phyloP scores from a whole-genome alignment of 1,140 invertebrate genomes.

The Heliconius eleuchia region DNA sequence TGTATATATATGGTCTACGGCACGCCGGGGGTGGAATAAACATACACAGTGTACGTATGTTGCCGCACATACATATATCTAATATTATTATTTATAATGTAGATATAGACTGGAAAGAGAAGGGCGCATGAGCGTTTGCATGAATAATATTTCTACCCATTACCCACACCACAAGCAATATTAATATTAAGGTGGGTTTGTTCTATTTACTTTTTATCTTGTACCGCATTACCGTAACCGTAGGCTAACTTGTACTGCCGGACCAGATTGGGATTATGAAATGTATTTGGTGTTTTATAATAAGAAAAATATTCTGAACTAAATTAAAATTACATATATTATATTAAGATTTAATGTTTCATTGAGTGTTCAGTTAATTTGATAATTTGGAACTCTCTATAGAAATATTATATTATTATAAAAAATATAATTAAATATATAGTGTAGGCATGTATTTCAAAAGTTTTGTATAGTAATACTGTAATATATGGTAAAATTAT shows the following conservation, averaged over 20 bases:
- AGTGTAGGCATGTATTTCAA: not conserved
- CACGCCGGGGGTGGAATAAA: constrained; percentile 40
- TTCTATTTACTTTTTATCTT: constrained; percentile 42
- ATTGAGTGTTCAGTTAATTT: not conserved
- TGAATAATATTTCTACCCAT: constrained; percentile 54
- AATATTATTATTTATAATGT: constrained; percentile 59
- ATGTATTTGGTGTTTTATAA: constrained; percentile 12
- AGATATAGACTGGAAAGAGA: constrained; percentile 54
- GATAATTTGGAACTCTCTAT: not conserved
- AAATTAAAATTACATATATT: not conserved
- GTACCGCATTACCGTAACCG: constrained; percentile 30
- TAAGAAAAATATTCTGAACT: not conserved
- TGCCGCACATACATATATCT: constrained; percentile 39
- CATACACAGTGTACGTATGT: constrained; percentile 32
- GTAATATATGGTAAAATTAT: not conserved
- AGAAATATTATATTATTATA: not conserved
- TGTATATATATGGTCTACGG: not conserved
- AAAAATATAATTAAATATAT: not conserved
- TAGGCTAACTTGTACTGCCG: constrained; percentile 24
- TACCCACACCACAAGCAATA: constrained; percentile 41
- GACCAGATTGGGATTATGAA: constrained; percentile 7
- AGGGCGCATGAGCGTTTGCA: constrained; percentile 64
- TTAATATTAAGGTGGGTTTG: constrained; percentile 42
- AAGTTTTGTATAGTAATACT: not conserved
- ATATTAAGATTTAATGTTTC: not conserved